phyloP scores from a whole-genome alignment of 1,140 invertebrate species.

The Manduca sexta region DNA sequence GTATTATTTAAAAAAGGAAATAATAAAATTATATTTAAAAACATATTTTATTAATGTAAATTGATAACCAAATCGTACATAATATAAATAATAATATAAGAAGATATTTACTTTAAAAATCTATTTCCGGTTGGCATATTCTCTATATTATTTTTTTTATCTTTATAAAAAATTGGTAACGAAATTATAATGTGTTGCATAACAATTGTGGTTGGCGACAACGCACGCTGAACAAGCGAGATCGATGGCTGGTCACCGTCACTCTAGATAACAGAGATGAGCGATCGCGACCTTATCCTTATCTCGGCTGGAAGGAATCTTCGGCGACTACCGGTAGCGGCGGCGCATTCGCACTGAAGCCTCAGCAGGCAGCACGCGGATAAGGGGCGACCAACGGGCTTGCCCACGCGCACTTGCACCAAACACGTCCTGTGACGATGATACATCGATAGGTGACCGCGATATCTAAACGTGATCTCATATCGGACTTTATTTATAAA shows the following conservation, averaged over 20 bases:
- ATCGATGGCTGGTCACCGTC: constrained; percentile 60
- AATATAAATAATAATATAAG: too few relatives aligned
- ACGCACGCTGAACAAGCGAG: constrained; percentile 13
- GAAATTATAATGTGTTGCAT: background rate
- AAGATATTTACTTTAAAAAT: too few relatives aligned
- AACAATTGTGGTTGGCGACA: constrained; percentile 8
- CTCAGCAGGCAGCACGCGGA: constrained; percentile 59
- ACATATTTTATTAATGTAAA: too few relatives aligned
- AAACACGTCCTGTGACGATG: constrained; percentile 49
- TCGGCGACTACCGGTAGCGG: constrained; percentile 38
- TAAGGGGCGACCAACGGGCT: constrained; percentile 32
- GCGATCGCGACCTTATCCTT: constrained; percentile 60
- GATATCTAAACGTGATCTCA: constrained; percentile 40
- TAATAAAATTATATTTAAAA: too few relatives aligned
- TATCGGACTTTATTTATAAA: constrained; percentile 38
- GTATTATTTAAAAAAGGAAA: too few relatives aligned
- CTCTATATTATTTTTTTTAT: too few relatives aligned
- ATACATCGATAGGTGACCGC: constrained; percentile 37
- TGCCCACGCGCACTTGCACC: constrained; percentile 34
- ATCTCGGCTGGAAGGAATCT: constrained; percentile 61
- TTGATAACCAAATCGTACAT: too few relatives aligned
- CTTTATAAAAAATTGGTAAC: too few relatives aligned
- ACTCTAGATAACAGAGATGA: constrained; percentile 66
- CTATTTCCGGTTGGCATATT: too few relatives aligned
- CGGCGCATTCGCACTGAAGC: constrained; percentile 62